Conservation (phyloP, 2,888 invertebrate genomes). For the Hirtodrosophila alboralis region DNA sequence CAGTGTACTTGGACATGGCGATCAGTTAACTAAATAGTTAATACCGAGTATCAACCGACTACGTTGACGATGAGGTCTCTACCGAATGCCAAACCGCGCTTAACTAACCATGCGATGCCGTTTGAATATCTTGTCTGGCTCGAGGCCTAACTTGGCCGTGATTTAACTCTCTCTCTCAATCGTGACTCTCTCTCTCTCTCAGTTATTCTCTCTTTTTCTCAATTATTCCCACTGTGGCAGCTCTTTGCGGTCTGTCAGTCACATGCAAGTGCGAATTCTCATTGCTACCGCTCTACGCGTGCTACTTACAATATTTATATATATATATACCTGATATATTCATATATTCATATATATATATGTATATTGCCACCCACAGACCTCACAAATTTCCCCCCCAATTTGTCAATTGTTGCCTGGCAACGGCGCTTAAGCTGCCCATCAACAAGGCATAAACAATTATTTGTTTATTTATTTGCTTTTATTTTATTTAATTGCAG, state of each 20-base stretch:
- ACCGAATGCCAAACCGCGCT: slow-evolving; percentile 65
- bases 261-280: slow-evolving; percentile 16
- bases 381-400: background rate
- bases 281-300: slow-evolving; percentile 41
- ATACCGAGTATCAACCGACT: too few species aligned
- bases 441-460: slow-evolving; percentile 43
- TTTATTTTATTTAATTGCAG: slow-evolving; percentile 16
- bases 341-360: too few species aligned
- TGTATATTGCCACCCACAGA: slow-evolving; percentile 22
- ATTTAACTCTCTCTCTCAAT: slow-evolving; percentile 45
- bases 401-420: slow-evolving; percentile 33
- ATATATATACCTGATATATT: too few species aligned
- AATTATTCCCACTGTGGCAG: slow-evolving; percentile 4
- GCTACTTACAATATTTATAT: slow-evolving; percentile 28
- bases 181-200: slow-evolving; percentile 14
- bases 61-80: slow-evolving; percentile 49
- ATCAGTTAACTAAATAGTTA: too few species aligned
- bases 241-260: slow-evolving; percentile 68
- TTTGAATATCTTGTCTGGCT: slow-evolving; percentile 54
- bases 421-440: slow-evolving; percentile 17
- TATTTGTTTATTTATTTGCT: slow-evolving; percentile 42
- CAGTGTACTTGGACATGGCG: slow-evolving; percentile 68
- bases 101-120: slow-evolving; percentile 57
- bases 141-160: slow-evolving; percentile 53
- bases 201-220: background rate